phyloP scores from a whole-genome alignment of 2,888 invertebrate species.

The Cancer borealis region DNA sequence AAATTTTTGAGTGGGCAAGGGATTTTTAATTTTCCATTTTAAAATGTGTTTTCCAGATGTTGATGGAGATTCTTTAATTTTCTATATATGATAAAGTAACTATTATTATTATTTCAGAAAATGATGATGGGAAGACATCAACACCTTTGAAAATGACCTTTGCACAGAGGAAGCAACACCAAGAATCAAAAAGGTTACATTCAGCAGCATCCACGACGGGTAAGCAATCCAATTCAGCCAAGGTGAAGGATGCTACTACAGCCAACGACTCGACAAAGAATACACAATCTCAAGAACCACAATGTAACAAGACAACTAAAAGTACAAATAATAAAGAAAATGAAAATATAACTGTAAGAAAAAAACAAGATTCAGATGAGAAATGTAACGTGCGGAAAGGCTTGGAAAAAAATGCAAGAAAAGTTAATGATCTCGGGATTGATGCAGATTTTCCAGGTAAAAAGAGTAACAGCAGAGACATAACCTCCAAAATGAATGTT shows the following conservation, averaged over 20 bases:
- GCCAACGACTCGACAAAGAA: neutral
- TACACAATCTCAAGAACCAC: neutral
- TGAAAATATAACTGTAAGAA: neutral
- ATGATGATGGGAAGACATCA: neutral
- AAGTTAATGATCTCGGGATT: neutral
- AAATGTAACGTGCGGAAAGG: neutral
- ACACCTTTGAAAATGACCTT: neutral
- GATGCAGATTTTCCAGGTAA: neutral
- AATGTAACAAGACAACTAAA: neutral
- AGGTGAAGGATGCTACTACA: neutral
- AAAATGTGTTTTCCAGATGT: neutral
- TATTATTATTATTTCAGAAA: neutral
- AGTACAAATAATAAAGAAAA: neutral
- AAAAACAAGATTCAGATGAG: neutral
- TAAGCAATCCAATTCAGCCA: neutral
- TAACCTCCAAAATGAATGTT: neutral
- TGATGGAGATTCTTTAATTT: neutral
- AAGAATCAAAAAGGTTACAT: neutral
- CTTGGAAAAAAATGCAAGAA: neutral
- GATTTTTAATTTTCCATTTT: neutral
- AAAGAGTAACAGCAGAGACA: neutral
- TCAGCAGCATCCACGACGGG: neutral
- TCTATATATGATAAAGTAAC: neutral
- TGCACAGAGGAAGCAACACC: neutral
- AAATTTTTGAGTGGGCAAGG: no score